Base-by-base conservation (phyloP, 1,140 invertebrate genomes). In the Rhyzopertha dominica region DNA sequence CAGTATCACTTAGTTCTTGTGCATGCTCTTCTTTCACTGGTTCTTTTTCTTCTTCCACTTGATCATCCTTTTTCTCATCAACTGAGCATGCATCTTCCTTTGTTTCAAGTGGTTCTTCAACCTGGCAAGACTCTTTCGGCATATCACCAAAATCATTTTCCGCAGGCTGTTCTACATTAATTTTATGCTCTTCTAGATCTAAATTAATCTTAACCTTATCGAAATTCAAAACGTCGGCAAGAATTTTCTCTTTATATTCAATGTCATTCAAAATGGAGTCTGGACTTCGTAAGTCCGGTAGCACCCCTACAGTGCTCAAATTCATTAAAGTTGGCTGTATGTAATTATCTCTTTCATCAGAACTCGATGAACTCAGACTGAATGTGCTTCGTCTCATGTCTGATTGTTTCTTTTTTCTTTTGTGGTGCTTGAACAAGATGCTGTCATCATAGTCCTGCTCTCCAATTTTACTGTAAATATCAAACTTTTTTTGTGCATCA, bases 391-490 rank as follows among this genome's bases (percentile, higher is more conserved):
- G 43, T 35, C 38, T 53, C 43, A 54, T 56, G 17, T 52, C 42
- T 24, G 8, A 24, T 31, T 52, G 19, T 38, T 55, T 38, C 47
- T 75, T 54, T 59, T 67, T 49, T 64, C 71, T 49, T 58, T 67
- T 53, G 61, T 65, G 35, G 63, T 76, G 51, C 46, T 59, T 60
- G 30, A 56, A 67, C 18, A 76, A 74, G 14, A 81, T 73, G 23
- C 77, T 72, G 42, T 79, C 75, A 44, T 76, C 75, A 47, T 73
- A 75, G 37, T 74, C 70, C 49, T 76, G 68, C 44, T 74, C 68
- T 8, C 70, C 62, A 40, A 77, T 77, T 58, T 72, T 70, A 45
- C 73, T 59, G 28, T 72, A 74, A 43, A 73, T 66, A n/a, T 71
- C 59, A 4, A 63, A 56, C 29, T 54, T 61, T 22, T 57, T 60